Evolutionary conservation across 2,888 invertebrate species (phyloP).

Genomic region (Drosophila ezoana): DNA sequence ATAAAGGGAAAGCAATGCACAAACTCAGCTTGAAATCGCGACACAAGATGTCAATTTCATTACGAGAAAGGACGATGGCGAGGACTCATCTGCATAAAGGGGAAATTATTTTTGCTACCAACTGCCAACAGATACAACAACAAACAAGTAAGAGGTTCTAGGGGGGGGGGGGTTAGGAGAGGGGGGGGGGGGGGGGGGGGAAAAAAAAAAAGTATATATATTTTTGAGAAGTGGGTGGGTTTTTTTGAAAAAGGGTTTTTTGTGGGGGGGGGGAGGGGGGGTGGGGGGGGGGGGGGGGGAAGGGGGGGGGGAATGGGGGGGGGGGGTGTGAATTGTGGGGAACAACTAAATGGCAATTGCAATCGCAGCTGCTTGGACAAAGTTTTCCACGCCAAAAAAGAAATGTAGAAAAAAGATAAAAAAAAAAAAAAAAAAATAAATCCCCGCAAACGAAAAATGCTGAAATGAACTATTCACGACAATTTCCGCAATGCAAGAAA

Average conservation of each 20-base stretch:
- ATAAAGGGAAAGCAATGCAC: slow-evolving; percentile 30
- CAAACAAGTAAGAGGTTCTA: too few species aligned
- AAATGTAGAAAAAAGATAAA: slow-evolving; percentile 29
- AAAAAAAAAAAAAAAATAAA: slow-evolving; percentile 31
- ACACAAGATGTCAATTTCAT: slow-evolving; percentile 79
- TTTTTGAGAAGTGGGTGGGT: too few species aligned
- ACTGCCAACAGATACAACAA: slow-evolving; percentile 28
- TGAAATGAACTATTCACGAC: slow-evolving; percentile 76
- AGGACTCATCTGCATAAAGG: slow-evolving; percentile 77
- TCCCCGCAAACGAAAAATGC: slow-evolving; percentile 45
- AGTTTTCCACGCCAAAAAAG: slow-evolving; percentile 48
- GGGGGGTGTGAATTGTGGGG: too few species aligned
- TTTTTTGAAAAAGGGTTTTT: too few species aligned
- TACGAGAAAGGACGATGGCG: slow-evolving; percentile 55
- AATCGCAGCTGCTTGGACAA: slow-evolving; percentile 63
- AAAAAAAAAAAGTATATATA: too few species aligned
- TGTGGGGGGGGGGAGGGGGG: too few species aligned
- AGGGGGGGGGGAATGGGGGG: too few species aligned
- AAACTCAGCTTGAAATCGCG: slow-evolving; percentile 73
- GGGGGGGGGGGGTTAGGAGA: too few species aligned
- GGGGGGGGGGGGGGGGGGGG: too few species aligned
- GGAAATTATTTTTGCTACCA: slow-evolving; percentile 69
- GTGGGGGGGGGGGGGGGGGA: too few species aligned
- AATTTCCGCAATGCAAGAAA: slow-evolving; percentile 61
- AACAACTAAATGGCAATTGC: slow-evolving; percentile 59